phyloP scores from a whole-genome alignment of 2,888 invertebrate genomes.

The Ganaspis brasiliensis region DNA sequence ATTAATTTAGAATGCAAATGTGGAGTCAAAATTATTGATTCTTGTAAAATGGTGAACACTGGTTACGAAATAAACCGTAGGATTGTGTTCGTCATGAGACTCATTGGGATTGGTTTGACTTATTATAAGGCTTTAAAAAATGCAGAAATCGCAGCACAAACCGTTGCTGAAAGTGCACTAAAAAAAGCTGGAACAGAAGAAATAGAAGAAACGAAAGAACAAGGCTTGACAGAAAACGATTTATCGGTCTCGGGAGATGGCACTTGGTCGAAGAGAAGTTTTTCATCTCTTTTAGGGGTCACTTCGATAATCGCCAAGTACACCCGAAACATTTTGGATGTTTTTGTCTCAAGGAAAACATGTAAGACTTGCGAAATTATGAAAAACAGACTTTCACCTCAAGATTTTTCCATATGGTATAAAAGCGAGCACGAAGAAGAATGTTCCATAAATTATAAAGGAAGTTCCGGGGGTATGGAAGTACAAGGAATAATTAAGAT shows the following conservation, averaged over 20 bases:
- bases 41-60: conserved; percentile 1
- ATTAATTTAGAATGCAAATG: conserved; percentile 11
- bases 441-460: conserved; percentile 38
- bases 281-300: conserved; percentile 51
- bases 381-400: not conserved
- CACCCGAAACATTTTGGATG: conserved; percentile 50
- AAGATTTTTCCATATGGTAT: conserved; percentile 14
- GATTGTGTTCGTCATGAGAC: conserved; percentile 38
- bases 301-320: conserved; percentile 55
- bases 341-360: conserved; percentile 37
- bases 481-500: conserved; percentile 46
- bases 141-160: conserved; percentile 43
- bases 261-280: conserved; percentile 51
- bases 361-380: conserved; percentile 21
- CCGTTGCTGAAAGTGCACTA: conserved; percentile 47
- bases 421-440: conserved; percentile 34
- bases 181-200: conserved; percentile 54
- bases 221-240: conserved; percentile 44
- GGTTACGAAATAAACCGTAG: conserved; percentile 38
- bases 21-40: conserved; percentile 16
- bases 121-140: conserved; percentile 27
- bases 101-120: conserved; percentile 45
- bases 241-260: conserved; percentile 56
- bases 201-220: conserved; percentile 51
- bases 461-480: conserved; percentile 47